A percentile compares a stretch with the other conserved stretches of the same genome.
phyloP scores from a whole-genome alignment of 64 coral and sea anemone genomes.

The Orbicella faveolata region DNA sequence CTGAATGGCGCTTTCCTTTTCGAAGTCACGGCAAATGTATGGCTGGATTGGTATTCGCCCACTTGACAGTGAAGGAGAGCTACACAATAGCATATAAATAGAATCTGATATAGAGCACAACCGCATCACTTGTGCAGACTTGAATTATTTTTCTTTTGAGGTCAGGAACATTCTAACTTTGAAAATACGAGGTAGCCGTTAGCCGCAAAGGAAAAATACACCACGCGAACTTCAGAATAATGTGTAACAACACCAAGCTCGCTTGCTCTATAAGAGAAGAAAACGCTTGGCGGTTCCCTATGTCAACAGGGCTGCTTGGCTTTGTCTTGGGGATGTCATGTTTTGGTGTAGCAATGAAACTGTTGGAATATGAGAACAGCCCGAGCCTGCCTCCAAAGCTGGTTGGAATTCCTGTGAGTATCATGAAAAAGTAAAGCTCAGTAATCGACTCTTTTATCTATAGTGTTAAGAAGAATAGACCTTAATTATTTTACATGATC shows the following conservation, averaged over 20 bases:
- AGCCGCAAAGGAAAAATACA: neutral
- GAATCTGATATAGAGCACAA: neutral
- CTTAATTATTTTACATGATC: too few species aligned
- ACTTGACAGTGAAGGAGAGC: neutral
- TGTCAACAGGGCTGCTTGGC: neutral
- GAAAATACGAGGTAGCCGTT: neutral
- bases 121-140: too few species aligned
- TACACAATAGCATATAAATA: neutral
- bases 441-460: neutral
- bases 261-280: neutral
- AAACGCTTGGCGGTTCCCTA: conserved; percentile 22
- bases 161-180: neutral
- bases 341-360: conserved; percentile 55
- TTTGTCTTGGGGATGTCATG: conserved; percentile 29
- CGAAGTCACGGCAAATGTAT: too few species aligned
- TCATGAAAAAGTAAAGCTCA: neutral
- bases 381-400: conserved; percentile 33
- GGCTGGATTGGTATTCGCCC: neutral
- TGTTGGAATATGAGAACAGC: conserved; percentile 43
- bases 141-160: too few species aligned
- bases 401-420: conserved; percentile 46
- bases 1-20: too few species aligned
- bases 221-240: neutral
- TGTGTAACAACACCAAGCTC: neutral
- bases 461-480: too few species aligned